A percentile compares a stretch with the other conserved stretches of the same genome.
These are phyloP conservation scores for Catharus ustulatus DNA, from an alignment of 2,797 vertebrate genomes.

Conservation along the genomic window DNA sequence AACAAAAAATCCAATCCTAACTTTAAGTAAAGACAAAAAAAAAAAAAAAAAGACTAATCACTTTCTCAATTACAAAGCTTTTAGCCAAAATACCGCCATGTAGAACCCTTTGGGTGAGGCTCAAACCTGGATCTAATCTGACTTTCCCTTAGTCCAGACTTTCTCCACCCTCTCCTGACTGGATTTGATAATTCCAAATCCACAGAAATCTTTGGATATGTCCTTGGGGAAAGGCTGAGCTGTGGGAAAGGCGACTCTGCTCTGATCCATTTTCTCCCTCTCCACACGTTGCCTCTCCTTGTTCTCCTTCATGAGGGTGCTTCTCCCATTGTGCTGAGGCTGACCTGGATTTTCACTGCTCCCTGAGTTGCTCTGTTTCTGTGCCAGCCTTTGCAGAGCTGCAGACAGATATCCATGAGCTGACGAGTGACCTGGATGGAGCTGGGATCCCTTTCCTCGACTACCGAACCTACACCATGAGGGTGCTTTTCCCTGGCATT, in stretches of 20 bases:
- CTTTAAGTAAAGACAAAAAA: no score
- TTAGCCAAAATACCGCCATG: not conserved
- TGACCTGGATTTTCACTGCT: not conserved
- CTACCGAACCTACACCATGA: conserved; percentile 96
- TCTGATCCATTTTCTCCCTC: not conserved
- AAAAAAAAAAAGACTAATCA: no score
- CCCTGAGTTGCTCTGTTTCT: not conserved
- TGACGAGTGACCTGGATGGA: conserved; percentile 97
- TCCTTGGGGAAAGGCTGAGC: not conserved
- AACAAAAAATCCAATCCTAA: no score
- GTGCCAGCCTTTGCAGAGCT: conserved; percentile 94
- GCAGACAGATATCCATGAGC: conserved; percentile 96
- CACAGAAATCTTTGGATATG: fast-evolving
- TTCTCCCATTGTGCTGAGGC: not conserved
- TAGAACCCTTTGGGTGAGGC: not conserved
- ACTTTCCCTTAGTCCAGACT: not conserved
- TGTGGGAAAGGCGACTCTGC: not conserved
- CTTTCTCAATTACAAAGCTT: not conserved
- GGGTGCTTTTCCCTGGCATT: conserved; percentile 96
- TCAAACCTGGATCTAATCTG: not conserved
- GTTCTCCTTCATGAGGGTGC: fast-evolving
- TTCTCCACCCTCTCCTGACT: not conserved
- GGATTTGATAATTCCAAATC: not conserved
- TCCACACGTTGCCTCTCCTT: not conserved
- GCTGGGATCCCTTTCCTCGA: conserved; percentile 97